A percentile compares a stretch with the other conserved stretches of the same genome.
Conservation (phyloP, 2,888 invertebrate genomes). For the Cremastinae sp. region DNA sequence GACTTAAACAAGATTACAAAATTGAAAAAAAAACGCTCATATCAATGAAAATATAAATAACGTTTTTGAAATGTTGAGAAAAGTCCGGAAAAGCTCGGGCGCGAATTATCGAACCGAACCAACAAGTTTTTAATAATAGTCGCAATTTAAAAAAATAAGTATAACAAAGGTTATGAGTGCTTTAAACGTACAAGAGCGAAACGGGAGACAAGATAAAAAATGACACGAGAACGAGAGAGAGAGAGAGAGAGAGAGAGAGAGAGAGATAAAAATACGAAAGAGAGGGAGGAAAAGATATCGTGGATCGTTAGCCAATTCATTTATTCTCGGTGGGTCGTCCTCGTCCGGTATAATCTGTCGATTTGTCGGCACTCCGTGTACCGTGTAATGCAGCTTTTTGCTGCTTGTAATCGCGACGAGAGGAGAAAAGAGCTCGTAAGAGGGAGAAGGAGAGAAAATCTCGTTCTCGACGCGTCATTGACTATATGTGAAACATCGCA, state of each 20-base stretch:
- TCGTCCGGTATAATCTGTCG: conserved; percentile 76
- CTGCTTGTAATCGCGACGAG: conserved; percentile 74
- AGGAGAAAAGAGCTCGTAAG: conserved; percentile 41
- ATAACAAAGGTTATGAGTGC: too few relatives aligned
- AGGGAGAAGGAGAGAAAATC: conserved; percentile 48
- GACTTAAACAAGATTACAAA: too few relatives aligned
- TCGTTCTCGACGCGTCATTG: conserved; percentile 69
- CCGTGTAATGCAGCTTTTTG: conserved; percentile 77
- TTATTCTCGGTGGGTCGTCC: conserved; percentile 75
- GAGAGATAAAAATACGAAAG: too few relatives aligned
- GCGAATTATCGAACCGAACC: too few relatives aligned
- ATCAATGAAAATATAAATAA: too few relatives aligned
- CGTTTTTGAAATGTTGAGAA: too few relatives aligned
- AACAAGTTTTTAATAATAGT: too few relatives aligned
- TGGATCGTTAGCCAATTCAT: conserved; percentile 76
- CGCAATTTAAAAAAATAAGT: too few relatives aligned
- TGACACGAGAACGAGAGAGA: conserved; percentile 12
- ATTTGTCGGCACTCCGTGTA: conserved; percentile 77
- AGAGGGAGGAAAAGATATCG: too few relatives aligned
- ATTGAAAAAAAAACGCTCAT: too few relatives aligned
- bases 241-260: conserved; percentile 20
- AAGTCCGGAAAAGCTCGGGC: too few relatives aligned
- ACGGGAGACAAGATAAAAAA: conserved; percentile 16
- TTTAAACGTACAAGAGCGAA: too few relatives aligned
- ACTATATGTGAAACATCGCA: conserved; percentile 73